These are phyloP conservation scores for Macrocentrus cingulum DNA, from an alignment of 1,140 invertebrate genomes.

Conservation along the genomic window DNA sequence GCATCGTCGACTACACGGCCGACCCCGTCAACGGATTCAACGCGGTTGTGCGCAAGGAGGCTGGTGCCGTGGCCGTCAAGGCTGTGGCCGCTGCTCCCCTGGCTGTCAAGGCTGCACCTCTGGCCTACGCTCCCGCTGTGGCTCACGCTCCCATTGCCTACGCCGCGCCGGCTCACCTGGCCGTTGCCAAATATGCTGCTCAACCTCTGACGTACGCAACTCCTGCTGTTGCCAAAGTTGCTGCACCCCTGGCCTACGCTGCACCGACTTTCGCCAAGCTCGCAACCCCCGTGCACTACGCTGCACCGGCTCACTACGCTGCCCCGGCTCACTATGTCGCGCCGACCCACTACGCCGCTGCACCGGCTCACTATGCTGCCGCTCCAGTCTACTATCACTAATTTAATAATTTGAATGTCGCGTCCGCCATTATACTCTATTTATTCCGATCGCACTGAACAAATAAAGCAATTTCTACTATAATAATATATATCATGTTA, in stretches of 20 bases:
- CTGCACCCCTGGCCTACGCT: constrained; percentile 17
- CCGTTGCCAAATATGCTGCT: constrained; percentile 7
- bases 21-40: constrained; percentile 56
- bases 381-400: constrained; percentile 2
- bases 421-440: not conserved
- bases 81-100: constrained; percentile 18
- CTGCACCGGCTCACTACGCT: constrained; percentile 2
- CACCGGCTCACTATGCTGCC: not conserved
- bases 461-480: too few species aligned
- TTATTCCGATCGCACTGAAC: too few species aligned
- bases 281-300: not conserved
- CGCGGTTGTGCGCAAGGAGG: constrained; percentile 47
- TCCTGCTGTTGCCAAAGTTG: not conserved
- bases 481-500: too few species aligned
- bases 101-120: constrained; percentile 18
- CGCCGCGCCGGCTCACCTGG: constrained; percentile 20
- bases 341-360: constrained; percentile 8
- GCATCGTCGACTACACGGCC: constrained; percentile 57
- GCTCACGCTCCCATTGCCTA: constrained; percentile 30
- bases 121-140: constrained; percentile 22
- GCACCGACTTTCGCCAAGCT: not conserved
- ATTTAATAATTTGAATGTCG: not conserved
- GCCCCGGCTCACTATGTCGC: not conserved
- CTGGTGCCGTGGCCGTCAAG: constrained; percentile 22
- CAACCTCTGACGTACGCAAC: constrained; percentile 36